Evolutionary conservation across 2,797 vertebrate genomes (phyloP).

Genomic region (Amblyraja radiata): DNA sequence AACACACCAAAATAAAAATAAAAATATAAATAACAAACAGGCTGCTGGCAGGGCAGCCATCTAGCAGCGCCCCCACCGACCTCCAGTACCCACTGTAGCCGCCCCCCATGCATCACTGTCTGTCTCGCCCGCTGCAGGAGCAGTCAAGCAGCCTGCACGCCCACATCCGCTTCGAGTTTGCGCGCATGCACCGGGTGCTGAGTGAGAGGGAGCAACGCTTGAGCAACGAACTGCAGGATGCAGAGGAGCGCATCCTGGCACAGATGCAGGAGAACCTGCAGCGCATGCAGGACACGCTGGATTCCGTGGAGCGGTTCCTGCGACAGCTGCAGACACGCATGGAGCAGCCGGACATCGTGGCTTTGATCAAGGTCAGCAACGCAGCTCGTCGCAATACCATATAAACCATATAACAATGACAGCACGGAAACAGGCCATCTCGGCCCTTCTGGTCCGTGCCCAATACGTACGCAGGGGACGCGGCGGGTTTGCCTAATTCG

Average conservation of each 20-base stretch:
- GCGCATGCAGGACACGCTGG: neutral
- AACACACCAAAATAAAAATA: too few species aligned
- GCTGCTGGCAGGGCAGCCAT: too few species aligned
- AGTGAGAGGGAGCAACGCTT: neutral
- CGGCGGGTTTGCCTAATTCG: too few species aligned
- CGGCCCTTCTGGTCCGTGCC: too few species aligned
- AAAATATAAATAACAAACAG: too few species aligned
- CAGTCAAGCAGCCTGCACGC: neutral
- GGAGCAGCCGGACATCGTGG: neutral
- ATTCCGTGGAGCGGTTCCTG: neutral
- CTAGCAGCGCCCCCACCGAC: too few species aligned
- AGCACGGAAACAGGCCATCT: too few species aligned
- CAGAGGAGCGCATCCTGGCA: neutral
- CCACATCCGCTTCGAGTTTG: neutral
- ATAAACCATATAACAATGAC: too few species aligned
- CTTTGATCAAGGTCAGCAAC: neutral
- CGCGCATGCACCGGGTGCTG: too few species aligned
- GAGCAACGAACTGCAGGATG: neutral
- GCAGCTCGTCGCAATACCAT: too few species aligned
- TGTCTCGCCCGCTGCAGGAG: neutral
- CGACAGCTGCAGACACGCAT: neutral
- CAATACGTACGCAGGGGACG: too few species aligned
- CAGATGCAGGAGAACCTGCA: neutral
- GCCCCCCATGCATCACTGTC: neutral
- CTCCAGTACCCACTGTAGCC: too few species aligned